These are phyloP conservation scores for Coecobrya sp. DNA, from an alignment of 2,888 invertebrate species.

Conservation along the genomic window DNA sequence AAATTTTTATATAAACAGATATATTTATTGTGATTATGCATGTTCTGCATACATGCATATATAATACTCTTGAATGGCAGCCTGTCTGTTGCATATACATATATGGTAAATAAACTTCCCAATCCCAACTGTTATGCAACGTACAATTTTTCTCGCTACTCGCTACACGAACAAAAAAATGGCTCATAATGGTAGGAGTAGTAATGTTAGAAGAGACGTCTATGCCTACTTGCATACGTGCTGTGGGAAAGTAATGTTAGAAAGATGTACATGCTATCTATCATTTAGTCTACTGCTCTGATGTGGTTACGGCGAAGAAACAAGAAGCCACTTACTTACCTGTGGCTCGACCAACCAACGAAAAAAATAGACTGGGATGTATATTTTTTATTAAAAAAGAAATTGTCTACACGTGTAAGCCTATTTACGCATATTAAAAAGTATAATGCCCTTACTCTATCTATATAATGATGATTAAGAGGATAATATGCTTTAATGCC, in stretches of 20 bases:
- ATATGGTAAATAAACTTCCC: background rate
- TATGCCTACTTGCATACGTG: background rate
- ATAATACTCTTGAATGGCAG: background rate
- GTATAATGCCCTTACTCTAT: slow-evolving; percentile 46
- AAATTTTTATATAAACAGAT: background rate
- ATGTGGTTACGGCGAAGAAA: background rate
- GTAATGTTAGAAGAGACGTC: background rate
- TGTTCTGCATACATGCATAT: background rate
- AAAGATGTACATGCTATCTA: background rate
- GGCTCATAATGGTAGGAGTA: too few species aligned
- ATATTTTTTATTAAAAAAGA: slow-evolving; percentile 11
- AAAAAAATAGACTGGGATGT: background rate
- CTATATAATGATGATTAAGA: background rate
- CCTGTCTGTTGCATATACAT: slow-evolving; percentile 22
- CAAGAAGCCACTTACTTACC: background rate
- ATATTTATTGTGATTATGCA: slow-evolving; percentile 19
- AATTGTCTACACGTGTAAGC: slow-evolving; percentile 59
- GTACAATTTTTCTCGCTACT: background rate
- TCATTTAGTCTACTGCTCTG: background rate
- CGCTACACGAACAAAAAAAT: too few species aligned
- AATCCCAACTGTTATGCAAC: slow-evolving; percentile 54
- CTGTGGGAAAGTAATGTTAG: too few species aligned
- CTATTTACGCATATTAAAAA: slow-evolving; percentile 55
- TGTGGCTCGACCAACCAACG: background rate
- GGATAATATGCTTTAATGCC: background rate